A percentile compares a stretch with the other conserved stretches of the same genome.
Evolutionary conservation across 2,113 vertebrate species (phyloP).

Genomic region (Ochotona princeps): DNA sequence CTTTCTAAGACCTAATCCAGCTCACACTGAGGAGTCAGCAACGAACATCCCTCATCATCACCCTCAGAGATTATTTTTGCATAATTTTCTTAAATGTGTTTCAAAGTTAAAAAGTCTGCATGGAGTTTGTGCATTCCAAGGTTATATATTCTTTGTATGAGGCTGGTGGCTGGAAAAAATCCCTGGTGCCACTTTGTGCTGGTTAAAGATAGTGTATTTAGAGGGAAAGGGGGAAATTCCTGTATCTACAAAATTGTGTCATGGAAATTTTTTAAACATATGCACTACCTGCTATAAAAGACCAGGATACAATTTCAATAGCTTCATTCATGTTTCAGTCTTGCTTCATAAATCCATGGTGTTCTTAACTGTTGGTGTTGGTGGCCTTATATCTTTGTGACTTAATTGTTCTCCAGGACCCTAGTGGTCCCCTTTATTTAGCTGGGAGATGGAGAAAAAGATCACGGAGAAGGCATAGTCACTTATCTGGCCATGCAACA

Average conservation of each 20-base stretch:
- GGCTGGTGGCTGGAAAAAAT: constrained; percentile 38
- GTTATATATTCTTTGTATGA: background rate
- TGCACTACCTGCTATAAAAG: background rate
- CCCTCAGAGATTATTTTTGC: constrained; percentile 10
- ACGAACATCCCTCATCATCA: background rate
- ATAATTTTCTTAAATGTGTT: constrained; percentile 48
- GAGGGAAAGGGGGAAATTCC: too few species aligned
- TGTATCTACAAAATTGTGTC: too few species aligned
- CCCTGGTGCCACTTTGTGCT: background rate
- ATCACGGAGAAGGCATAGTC: background rate
- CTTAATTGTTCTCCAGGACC: background rate
- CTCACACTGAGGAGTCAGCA: background rate
- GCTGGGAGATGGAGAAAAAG: constrained; percentile 11
- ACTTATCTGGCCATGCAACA: constrained; percentile 18
- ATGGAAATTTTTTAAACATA: background rate
- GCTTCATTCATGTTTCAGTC: constrained; percentile 40
- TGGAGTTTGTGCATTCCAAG: constrained; percentile 20
- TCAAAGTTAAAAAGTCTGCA: constrained; percentile 58
- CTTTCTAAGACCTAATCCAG: background rate
- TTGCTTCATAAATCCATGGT: constrained; percentile 39
- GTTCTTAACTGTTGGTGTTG: constrained; percentile 1
- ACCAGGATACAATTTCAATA: background rate
- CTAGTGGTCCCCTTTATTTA: background rate
- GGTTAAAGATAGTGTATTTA: background rate
- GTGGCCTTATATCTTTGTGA: background rate